phyloP scores from a whole-genome alignment of 2,797 vertebrate species.

The Sebastes aleutianus region DNA sequence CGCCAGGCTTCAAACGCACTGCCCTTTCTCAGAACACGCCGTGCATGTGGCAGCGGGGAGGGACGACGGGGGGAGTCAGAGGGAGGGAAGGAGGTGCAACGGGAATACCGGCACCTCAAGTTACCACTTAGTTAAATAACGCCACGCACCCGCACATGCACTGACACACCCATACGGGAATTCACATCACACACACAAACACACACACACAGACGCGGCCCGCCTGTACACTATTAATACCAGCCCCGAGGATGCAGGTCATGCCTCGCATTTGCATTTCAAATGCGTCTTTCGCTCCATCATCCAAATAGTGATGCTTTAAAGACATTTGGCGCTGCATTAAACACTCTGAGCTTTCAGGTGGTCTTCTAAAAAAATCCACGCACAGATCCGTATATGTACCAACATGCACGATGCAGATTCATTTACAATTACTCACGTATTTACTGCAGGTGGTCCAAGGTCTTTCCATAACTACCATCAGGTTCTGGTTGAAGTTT shows the following conservation, averaged over 20 bases:
- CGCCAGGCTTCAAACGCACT: conserved; percentile 83
- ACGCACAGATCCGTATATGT: not conserved
- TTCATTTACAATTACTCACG: conserved; percentile 24
- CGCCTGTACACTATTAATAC: conserved; percentile 65
- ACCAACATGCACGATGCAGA: conserved; percentile 33
- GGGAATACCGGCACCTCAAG: conserved; percentile 76
- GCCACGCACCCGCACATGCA: conserved; percentile 44
- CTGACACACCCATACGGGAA: conserved; percentile 57
- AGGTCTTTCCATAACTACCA: conserved; percentile 32
- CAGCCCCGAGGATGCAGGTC: conserved; percentile 52
- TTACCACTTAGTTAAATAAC: conserved; percentile 74
- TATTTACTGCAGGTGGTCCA: conserved; percentile 44
- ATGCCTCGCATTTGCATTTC: conserved; percentile 55
- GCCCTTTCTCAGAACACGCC: conserved; percentile 81
- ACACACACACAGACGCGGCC: conserved; percentile 25
- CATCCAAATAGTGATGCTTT: conserved; percentile 52
- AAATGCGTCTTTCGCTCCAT: conserved; percentile 42
- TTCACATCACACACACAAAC: conserved; percentile 35
- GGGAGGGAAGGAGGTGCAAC: conserved; percentile 62
- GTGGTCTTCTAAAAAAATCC: conserved; percentile 29
- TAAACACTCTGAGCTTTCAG: conserved; percentile 36
- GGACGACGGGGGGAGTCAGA: conserved; percentile 26
- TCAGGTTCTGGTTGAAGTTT: conserved; percentile 57
- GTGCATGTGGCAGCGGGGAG: conserved; percentile 69
- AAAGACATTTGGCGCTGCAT: conserved; percentile 51